Conservation (phyloP, 2,113 vertebrate species). For the Gobius niger region DNA sequence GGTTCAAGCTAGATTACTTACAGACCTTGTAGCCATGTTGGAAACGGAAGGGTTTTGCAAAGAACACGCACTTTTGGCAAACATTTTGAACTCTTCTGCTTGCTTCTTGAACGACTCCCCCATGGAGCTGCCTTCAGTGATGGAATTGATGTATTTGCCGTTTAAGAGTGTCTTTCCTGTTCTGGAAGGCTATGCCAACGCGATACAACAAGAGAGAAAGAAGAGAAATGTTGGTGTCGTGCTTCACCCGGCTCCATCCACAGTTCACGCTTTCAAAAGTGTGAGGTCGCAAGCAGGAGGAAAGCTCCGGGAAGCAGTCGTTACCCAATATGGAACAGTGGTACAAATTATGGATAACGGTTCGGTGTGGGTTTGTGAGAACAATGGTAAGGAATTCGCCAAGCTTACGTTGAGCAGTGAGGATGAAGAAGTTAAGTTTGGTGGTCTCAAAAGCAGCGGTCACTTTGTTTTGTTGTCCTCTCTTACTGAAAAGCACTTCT, state of each 20-base stretch:
- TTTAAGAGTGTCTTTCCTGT: slow-evolving; percentile 66
- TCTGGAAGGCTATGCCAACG: slow-evolving; percentile 54
- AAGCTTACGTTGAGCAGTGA: slow-evolving; percentile 46
- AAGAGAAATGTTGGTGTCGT: slow-evolving; percentile 47
- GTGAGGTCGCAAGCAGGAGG: slow-evolving; percentile 13
- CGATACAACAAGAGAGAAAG: slow-evolving; percentile 50
- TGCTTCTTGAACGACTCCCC: slow-evolving; percentile 64
- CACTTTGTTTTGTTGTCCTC: slow-evolving; percentile 69
- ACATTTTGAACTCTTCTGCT: slow-evolving; percentile 57
- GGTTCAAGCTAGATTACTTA: slow-evolving; percentile 61
- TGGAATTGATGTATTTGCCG: slow-evolving; percentile 72
- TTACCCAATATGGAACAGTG: slow-evolving; percentile 50
- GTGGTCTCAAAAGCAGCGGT: slow-evolving; percentile 56
- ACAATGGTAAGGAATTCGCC: slow-evolving; percentile 15
- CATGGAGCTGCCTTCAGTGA: slow-evolving; percentile 55
- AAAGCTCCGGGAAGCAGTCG: slow-evolving; percentile 47
- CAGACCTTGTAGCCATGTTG: slow-evolving; percentile 69
- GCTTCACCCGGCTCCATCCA: slow-evolving; percentile 57
- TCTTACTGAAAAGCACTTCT: slow-evolving; percentile 54
- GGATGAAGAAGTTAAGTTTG: slow-evolving; percentile 54
- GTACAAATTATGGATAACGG: slow-evolving; percentile 63
- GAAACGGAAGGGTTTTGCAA: slow-evolving; percentile 45
- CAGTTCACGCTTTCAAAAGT: slow-evolving; percentile 50
- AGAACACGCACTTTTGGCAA: slow-evolving; percentile 66
- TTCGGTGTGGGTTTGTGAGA: slow-evolving; percentile 69